These are phyloP conservation scores for Troglohyphantes excavatus DNA, from an alignment of 2,888 invertebrate species.

Conservation along the genomic window DNA sequence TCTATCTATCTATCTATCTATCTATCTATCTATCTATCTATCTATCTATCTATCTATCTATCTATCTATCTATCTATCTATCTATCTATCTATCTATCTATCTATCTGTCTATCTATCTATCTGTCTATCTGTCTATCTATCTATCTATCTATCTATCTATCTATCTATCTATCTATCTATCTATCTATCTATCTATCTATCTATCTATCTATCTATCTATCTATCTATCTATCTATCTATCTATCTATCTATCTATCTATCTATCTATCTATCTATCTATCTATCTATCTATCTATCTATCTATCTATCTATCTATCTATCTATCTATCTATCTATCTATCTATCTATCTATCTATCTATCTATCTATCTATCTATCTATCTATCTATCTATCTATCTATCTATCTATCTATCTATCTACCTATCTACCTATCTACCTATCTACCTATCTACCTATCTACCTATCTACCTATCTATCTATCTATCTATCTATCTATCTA, in stretches of 20 bases:
- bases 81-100: slow-evolving; percentile 9
- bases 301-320: neutral
- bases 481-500: neutral
- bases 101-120: neutral
- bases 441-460: neutral
- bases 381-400: neutral
- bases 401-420: neutral
- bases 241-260: neutral
- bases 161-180: neutral
- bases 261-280: neutral
- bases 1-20: neutral
- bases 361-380: neutral
- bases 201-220: neutral
- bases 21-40: neutral
- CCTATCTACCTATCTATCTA: neutral
- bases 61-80: slow-evolving; percentile 4
- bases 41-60: neutral
- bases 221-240: neutral
- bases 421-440: neutral
- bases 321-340: neutral
- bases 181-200: neutral
- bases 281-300: neutral
- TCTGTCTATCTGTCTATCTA: neutral
- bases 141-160: neutral
- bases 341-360: neutral